Conservation (phyloP, 2,797 vertebrate species). For the Cyclopterus lumpus region DNA sequence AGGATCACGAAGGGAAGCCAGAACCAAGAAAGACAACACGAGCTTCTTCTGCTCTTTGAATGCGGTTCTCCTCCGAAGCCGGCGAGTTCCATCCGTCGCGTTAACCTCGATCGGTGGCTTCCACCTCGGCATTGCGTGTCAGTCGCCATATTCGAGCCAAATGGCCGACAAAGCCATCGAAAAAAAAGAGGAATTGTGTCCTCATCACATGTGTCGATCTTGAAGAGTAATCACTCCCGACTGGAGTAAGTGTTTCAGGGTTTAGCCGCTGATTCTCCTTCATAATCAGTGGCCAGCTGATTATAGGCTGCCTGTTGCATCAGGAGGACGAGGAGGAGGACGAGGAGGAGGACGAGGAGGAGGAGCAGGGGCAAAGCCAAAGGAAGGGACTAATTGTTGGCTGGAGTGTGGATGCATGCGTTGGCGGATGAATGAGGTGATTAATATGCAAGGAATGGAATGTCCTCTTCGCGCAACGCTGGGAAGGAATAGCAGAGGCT, state of each 20-base stretch:
- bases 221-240: conserved; percentile 34
- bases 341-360: conserved; percentile 50
- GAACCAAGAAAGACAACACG: conserved; percentile 32
- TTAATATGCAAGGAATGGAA: conserved; percentile 82
- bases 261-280: conserved; percentile 35
- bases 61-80: conserved; percentile 18
- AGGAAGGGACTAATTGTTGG: conserved; percentile 75
- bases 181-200: conserved; percentile 5
- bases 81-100: conserved; percentile 4
- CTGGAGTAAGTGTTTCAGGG: conserved; percentile 25
- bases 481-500: conserved; percentile 61
- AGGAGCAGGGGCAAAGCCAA: conserved; percentile 51
- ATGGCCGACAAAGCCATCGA: neutral
- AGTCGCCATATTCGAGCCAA: conserved; percentile 10
- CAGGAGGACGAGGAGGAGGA: conserved; percentile 52
- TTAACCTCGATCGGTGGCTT: conserved; percentile 33
- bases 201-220: conserved; percentile 31
- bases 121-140: conserved; percentile 8
- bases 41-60: conserved; percentile 9
- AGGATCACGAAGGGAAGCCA: conserved; percentile 24
- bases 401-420: conserved; percentile 46
- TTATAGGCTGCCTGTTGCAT: conserved; percentile 57
- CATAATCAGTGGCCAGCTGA: conserved; percentile 69
- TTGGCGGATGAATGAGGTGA: conserved; percentile 69
- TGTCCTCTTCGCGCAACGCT: conserved; percentile 62